Percentiles rank a stretch among this genome's conserved stretches.
These are phyloP conservation scores for Enteromius unitaeniatus DNA, from an alignment of 2,797 vertebrate genomes.

Conservation along the genomic window DNA sequence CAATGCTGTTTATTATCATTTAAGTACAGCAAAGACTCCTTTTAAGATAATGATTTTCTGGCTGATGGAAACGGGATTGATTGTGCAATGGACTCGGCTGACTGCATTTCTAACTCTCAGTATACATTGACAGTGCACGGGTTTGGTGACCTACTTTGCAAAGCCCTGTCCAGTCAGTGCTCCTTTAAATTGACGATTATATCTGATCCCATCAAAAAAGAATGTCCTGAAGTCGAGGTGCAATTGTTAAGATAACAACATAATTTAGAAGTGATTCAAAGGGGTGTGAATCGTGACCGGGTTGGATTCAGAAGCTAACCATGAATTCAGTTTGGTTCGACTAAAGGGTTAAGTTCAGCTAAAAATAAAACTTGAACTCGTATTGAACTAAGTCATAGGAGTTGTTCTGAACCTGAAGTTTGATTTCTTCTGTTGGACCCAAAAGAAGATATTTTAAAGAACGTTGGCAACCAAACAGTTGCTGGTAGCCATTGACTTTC, in stretches of 20 bases:
- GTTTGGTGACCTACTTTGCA: too few species aligned
- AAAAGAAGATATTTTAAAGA: neutral
- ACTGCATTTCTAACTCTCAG: conserved; percentile 38
- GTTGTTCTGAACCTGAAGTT: neutral
- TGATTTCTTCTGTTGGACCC: neutral
- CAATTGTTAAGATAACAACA: neutral
- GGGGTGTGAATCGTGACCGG: neutral
- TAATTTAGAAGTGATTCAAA: neutral
- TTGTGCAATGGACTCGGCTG: conserved; percentile 16
- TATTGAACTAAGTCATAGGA: neutral
- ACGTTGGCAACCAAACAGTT: neutral
- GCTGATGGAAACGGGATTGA: neutral
- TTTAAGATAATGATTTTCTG: conserved; percentile 12
- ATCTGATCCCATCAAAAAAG: neutral
- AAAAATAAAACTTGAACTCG: neutral
- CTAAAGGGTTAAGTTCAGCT: neutral
- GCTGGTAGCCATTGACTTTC: too few species aligned
- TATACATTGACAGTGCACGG: neutral
- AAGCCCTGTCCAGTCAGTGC: neutral
- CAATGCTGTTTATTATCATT: neutral
- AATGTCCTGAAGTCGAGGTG: neutral
- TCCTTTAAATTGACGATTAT: conserved; percentile 18
- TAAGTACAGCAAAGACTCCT: neutral
- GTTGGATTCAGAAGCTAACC: neutral
- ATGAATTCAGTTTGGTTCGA: neutral